phyloP scores from a whole-genome alignment of 2,888 invertebrate species.

The Tortricodes alternella region DNA sequence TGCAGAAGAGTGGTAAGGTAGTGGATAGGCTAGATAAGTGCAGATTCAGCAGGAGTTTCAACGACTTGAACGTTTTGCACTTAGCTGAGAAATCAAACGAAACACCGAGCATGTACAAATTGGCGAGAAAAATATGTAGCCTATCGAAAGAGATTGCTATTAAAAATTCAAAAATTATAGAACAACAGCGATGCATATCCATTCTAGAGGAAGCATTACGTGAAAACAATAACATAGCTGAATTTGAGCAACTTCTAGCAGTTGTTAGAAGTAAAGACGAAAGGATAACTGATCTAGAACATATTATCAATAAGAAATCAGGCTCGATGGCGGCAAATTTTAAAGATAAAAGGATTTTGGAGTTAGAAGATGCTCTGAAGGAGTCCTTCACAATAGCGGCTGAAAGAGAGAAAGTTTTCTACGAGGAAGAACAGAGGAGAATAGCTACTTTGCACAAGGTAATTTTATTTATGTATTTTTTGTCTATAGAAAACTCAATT shows the following conservation, averaged over 20 bases:
- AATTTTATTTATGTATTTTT: constrained; percentile 38
- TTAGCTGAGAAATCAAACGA: constrained; percentile 48
- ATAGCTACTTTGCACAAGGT: constrained; percentile 87
- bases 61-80: constrained; percentile 62
- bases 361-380: constrained; percentile 91
- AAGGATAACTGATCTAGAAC: constrained; percentile 90
- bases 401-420: constrained; percentile 85
- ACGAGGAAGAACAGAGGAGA: constrained; percentile 85
- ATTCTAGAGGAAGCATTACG: constrained; percentile 80
- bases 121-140: constrained; percentile 68
- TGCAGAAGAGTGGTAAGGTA: constrained; percentile 83
- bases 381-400: constrained; percentile 90
- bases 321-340: constrained; percentile 57
- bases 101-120: constrained; percentile 57
- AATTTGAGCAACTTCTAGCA: constrained; percentile 82
- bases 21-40: constrained; percentile 81
- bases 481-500: not conserved
- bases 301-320: constrained; percentile 82
- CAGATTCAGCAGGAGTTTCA: constrained; percentile 73
- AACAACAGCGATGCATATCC: constrained; percentile 79
- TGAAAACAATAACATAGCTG: constrained; percentile 82
- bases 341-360: constrained; percentile 85
- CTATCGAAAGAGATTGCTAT: constrained; percentile 72
- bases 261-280: constrained; percentile 84
- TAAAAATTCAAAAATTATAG: constrained; percentile 80